These are phyloP conservation scores for Saturnia pavonia DNA, from an alignment of 2,888 invertebrate genomes.

Conservation along the genomic window DNA sequence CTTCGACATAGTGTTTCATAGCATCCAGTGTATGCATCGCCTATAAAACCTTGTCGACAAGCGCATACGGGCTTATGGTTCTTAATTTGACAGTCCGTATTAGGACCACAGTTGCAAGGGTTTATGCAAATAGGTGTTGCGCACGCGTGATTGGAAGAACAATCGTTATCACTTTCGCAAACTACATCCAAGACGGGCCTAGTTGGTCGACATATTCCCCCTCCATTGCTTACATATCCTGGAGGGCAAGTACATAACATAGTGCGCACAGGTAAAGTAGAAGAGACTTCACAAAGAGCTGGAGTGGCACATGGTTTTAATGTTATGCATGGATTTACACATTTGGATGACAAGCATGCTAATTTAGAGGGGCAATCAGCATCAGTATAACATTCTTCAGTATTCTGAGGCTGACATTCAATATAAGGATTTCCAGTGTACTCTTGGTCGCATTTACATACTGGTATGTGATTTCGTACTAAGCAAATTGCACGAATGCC, in stretches of 20 bases:
- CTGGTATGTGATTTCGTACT: conserved; percentile 90
- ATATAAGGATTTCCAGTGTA: conserved; percentile 91
- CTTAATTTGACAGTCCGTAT: conserved; percentile 91
- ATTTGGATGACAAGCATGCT: conserved; percentile 91
- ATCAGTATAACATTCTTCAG: conserved; percentile 90
- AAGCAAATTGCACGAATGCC: conserved; percentile 89
- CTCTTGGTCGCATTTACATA: conserved; percentile 92
- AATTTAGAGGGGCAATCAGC: conserved; percentile 90
- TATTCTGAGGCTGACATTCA: conserved; percentile 87
- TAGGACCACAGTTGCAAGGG: conserved; percentile 92
- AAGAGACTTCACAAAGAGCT: conserved; percentile 90
- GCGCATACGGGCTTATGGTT: conserved; percentile 94
- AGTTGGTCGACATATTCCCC: conserved; percentile 90
- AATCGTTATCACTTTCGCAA: conserved; percentile 90
- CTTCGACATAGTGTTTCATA: conserved; percentile 87
- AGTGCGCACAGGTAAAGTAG: conserved; percentile 91
- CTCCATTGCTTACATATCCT: conserved; percentile 93
- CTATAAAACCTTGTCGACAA: conserved; percentile 91
- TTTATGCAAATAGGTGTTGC: conserved; percentile 89
- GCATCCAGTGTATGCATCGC: conserved; percentile 92
- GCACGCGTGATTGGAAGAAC: conserved; percentile 89
- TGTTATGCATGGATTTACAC: conserved; percentile 90
- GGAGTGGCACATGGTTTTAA: conserved; percentile 91
- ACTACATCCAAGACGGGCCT: conserved; percentile 83
- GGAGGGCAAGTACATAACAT: conserved; percentile 95